phyloP scores from a whole-genome alignment of 2,113 vertebrate species.

The Onychostruthus taczanowskii region DNA sequence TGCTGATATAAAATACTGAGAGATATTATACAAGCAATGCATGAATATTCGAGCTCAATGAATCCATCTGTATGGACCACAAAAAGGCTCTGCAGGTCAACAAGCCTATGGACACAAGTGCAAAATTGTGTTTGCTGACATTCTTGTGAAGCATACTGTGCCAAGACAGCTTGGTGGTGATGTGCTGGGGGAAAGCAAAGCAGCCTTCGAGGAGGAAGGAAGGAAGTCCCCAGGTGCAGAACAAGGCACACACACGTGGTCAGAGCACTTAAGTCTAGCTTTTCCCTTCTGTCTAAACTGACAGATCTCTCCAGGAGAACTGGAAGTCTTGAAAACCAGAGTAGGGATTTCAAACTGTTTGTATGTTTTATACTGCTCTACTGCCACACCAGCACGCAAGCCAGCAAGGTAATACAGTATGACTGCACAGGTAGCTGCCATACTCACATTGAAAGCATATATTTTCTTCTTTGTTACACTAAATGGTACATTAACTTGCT shows the following conservation, averaged over 20 bases:
- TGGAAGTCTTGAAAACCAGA: not conserved
- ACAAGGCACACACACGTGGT: fast-evolving
- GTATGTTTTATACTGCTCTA: not conserved
- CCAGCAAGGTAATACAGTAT: not conserved
- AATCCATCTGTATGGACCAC: not conserved
- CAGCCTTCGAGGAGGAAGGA: not conserved
- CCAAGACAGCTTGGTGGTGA: not conserved
- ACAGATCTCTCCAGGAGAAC: not conserved
- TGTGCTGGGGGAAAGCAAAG: not conserved
- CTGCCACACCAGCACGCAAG: not conserved
- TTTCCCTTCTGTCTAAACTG: not conserved
- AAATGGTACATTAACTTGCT: not conserved
- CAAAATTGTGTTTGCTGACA: not conserved
- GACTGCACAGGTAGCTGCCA: not conserved
- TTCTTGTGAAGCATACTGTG: not conserved
- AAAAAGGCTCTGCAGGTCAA: not conserved
- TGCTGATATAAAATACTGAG: not conserved
- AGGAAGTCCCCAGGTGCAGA: not conserved
- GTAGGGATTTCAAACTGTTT: not conserved
- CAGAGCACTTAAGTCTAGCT: not conserved
- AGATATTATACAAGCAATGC: not conserved
- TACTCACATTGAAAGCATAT: not conserved
- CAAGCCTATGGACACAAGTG: not conserved
- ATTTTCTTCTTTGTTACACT: constrained; percentile 2
- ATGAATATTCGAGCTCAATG: not conserved